Base-by-base conservation (phyloP, 2,797 vertebrate genomes). In the Hyperoplus immaculatus region DNA sequence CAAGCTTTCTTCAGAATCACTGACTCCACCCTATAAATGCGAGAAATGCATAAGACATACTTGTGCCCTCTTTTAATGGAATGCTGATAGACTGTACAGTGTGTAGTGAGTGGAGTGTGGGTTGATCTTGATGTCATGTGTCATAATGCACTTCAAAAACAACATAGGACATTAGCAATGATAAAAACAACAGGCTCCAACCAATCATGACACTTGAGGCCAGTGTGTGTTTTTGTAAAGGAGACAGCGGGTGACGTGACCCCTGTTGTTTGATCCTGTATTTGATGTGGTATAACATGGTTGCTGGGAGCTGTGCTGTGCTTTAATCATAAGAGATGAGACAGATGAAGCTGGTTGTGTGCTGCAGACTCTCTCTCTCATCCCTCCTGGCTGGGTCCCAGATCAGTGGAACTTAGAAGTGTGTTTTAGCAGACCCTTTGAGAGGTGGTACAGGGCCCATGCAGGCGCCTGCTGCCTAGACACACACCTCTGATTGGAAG, bases 321-420 rank as follows among this genome's bases (percentile, higher is more conserved):
- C 71, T 87, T 89, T 85, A 88, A 90, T 88, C 86, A 82, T 75
- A 74, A 84, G 61, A 86, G 84, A 86, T 77, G 64, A 89, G 74
- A 88, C 77, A 8, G 65, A 75, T 18, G n/a, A 83, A 71, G 74
- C 66, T 68, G 61, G 14, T 49, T 38, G 55, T 47, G 75, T 47
- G 75, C 47, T 75, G 59, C 51, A 63, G 63, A 77, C 68, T 68
- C 61, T 29, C 29, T 29, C 29, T 79, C 75, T 87, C 75, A 69
- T 83, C 71, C 68, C 68, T 77, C 63, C 72, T 70, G 59, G 75
- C 72, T 70, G 59, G 75, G 57, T 72, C 55, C 15, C 69, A 79
- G 70, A 83, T 71, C 72, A 62, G 62, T 29, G 72, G 60, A 87
- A 77, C 69, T 29, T 29, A 29, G 77, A 79, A 76, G 75, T 10